These are phyloP conservation scores for Nephrotoma appendiculata DNA, from an alignment of 2,888 invertebrate species.

Conservation along the genomic window DNA sequence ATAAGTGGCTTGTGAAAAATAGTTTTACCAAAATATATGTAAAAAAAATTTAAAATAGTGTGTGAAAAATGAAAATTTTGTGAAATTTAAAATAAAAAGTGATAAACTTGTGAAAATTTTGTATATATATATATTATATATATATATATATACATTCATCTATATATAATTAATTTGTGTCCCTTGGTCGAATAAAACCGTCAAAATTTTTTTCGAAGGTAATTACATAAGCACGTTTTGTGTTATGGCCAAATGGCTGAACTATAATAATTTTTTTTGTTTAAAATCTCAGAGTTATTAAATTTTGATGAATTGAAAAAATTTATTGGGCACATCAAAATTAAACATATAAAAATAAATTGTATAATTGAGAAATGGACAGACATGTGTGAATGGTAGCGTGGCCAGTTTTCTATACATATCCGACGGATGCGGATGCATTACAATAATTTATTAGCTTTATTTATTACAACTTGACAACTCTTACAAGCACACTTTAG, in stretches of 20 bases:
- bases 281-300: neutral
- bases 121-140: neutral
- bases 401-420: too few relatives aligned
- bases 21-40: neutral
- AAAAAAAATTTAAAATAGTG: neutral
- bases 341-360: neutral
- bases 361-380: too few relatives aligned
- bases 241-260: neutral
- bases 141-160: neutral
- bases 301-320: neutral
- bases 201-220: neutral
- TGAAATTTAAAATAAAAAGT: neutral
- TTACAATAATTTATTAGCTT: too few relatives aligned
- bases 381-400: too few relatives aligned
- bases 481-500: too few relatives aligned
- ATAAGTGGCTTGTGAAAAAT: neutral
- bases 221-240: neutral
- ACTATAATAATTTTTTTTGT: neutral
- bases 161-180: neutral
- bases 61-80: neutral
- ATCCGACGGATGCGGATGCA: too few relatives aligned
- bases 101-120: neutral
- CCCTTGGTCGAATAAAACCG: neutral
- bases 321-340: neutral
- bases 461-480: too few relatives aligned